Conservation (phyloP, 2,888 invertebrate species). For the Silvanus unidentatus region DNA sequence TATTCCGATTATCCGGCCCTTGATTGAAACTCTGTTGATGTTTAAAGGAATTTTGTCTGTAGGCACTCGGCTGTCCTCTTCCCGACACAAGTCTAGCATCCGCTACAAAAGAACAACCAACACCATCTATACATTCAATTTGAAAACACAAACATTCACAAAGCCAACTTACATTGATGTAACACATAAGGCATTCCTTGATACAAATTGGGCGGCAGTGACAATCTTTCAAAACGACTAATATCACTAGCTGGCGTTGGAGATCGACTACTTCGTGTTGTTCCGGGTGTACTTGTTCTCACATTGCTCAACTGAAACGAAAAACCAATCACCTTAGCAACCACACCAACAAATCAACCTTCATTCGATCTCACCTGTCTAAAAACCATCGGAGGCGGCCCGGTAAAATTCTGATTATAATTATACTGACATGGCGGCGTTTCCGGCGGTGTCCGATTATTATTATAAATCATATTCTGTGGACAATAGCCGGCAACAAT, state of each 20-base stretch:
- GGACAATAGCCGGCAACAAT: conserved; percentile 39
- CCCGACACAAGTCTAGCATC: conserved; percentile 37
- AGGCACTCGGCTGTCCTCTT: conserved; percentile 35
- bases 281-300: conserved; percentile 25
- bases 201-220: conserved; percentile 38
- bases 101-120: conserved; percentile 19
- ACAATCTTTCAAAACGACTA: conserved; percentile 34
- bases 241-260: conserved; percentile 43
- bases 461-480: conserved; percentile 22
- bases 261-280: conserved; percentile 41
- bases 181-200: conserved; percentile 43
- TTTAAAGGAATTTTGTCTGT: conserved; percentile 29
- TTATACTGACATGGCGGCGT: conserved; percentile 39
- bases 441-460: conserved; percentile 39
- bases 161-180: conserved; percentile 35
- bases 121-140: not conserved
- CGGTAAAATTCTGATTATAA: conserved; percentile 29
- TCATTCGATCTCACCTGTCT: conserved; percentile 41
- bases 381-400: conserved; percentile 34
- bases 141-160: too few species aligned
- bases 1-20: conserved; percentile 23
- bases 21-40: conserved; percentile 22
- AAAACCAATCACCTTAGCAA: conserved; percentile 8
- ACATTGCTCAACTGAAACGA: conserved; percentile 15
- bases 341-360: too few species aligned